Conservation (phyloP, 2,797 vertebrate genomes). For the Xenentodon cancila region DNA sequence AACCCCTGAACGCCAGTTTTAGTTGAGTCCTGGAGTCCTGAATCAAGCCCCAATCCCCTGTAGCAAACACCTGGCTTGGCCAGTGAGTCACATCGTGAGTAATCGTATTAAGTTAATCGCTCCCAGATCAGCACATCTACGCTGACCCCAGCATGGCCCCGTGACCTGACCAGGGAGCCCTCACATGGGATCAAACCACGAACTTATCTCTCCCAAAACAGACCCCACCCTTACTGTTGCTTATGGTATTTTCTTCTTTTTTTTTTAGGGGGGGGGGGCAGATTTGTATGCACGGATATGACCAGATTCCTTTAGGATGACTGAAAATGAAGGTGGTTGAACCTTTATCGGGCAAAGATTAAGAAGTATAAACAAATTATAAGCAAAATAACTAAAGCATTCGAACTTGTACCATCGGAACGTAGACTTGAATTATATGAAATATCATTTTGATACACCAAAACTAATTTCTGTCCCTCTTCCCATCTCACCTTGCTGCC, state of each 20-base stretch:
- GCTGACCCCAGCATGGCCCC: constrained; percentile 55
- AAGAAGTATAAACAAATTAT: background rate
- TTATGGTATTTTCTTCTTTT: too few relatives aligned
- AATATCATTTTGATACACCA: background rate
- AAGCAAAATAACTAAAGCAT: constrained; percentile 13
- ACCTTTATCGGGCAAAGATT: too few relatives aligned
- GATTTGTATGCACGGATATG: constrained; percentile 9
- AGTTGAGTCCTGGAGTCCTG: constrained; percentile 1
- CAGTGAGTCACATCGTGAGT: constrained; percentile 68
- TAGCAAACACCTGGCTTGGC: constrained; percentile 64
- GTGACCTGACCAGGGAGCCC: constrained; percentile 60
- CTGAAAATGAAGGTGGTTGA: too few relatives aligned
- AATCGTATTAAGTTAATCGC: constrained; percentile 75
- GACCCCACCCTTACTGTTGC: constrained; percentile 44
- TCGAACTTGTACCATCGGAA: background rate
- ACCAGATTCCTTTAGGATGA: too few relatives aligned
- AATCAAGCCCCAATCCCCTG: constrained; percentile 19
- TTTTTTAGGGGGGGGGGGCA: background rate
- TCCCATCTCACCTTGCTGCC: constrained; percentile 53
- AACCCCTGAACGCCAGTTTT: constrained; percentile 3
- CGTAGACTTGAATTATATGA: background rate
- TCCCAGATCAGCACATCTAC: constrained; percentile 68
- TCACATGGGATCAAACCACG: constrained; percentile 52
- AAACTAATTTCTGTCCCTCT: constrained; percentile 24
- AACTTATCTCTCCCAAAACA: constrained; percentile 56